Evolutionary conservation across 2,797 vertebrate genomes (phyloP).

Genomic region (Gila robusta): DNA sequence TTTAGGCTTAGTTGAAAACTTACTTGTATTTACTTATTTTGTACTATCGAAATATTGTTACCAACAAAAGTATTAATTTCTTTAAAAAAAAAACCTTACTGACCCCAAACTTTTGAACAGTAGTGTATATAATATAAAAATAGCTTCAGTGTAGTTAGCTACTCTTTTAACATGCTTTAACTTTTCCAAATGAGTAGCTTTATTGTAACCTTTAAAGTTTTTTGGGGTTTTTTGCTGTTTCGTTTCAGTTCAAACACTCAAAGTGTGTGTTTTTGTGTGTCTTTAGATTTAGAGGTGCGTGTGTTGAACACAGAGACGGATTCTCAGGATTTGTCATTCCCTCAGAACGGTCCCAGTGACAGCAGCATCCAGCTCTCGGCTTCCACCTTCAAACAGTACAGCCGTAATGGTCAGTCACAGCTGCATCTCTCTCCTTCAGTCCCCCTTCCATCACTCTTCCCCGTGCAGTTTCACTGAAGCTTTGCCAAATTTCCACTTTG

Average conservation of each 20-base stretch:
- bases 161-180: not conserved
- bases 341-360: constrained; percentile 86
- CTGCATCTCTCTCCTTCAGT: constrained; percentile 9
- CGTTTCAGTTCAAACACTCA: not conserved
- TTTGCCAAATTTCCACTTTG: constrained; percentile 76
- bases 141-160: not conserved
- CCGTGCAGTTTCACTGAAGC: constrained; percentile 69
- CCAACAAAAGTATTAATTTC: not conserved
- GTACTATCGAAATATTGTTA: not conserved
- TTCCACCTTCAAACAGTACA: constrained; percentile 95
- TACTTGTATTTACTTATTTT: not conserved
- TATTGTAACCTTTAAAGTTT: not conserved
- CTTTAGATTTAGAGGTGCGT: constrained; percentile 88
- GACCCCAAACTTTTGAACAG: not conserved
- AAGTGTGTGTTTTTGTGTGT: constrained; percentile 47
- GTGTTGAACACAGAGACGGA: constrained; percentile 93
- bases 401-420: constrained; percentile 87
- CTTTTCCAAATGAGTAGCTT: not conserved
- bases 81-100: not conserved
- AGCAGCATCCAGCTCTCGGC: constrained; percentile 93
- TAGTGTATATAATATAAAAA: not conserved
- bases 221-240: not conserved
- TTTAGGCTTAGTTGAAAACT: too few species aligned
- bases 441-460: constrained; percentile 13
- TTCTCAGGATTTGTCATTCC: constrained; percentile 90